Evolutionary conservation across 2,888 invertebrate species (phyloP).

Genomic region (Onthophagus sagittarius): DNA sequence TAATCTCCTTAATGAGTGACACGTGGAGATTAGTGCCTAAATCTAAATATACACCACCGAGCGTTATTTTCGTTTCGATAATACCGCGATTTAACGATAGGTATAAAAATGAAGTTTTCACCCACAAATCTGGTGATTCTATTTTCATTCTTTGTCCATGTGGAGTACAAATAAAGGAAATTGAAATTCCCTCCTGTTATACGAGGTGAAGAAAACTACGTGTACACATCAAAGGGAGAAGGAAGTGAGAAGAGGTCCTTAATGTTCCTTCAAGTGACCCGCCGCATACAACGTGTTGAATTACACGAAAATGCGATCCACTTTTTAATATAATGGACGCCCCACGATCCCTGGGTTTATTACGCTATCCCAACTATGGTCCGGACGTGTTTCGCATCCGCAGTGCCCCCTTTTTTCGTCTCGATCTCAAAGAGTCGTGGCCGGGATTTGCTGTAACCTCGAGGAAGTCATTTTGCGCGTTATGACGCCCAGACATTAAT

Average conservation of each 20-base stretch:
- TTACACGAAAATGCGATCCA: neutral
- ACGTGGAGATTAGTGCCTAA: neutral
- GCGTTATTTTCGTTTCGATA: neutral
- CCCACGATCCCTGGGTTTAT: neutral
- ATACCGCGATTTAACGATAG: neutral
- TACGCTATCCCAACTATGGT: neutral
- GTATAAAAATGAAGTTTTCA: neutral
- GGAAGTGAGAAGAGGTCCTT: neutral
- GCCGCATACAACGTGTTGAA: neutral
- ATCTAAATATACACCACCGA: neutral
- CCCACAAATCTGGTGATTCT: too few relatives aligned
- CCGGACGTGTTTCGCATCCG: neutral
- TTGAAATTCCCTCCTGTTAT: neutral
- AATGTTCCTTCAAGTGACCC: neutral
- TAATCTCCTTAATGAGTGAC: neutral
- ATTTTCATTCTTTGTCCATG: neutral
- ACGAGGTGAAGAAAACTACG: neutral
- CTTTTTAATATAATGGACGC: neutral
- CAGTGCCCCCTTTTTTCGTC: neutral
- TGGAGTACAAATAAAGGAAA: neutral
- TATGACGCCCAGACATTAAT: neutral
- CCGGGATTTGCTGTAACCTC: neutral
- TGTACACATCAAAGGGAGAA: neutral
- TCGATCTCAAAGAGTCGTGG: neutral
- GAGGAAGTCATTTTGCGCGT: neutral